Percentiles rank a stretch among this genome's conserved stretches.
These are phyloP conservation scores for Trachymyrmex cornetzi DNA, from an alignment of 1,140 invertebrate genomes.

Conservation along the genomic window DNA sequence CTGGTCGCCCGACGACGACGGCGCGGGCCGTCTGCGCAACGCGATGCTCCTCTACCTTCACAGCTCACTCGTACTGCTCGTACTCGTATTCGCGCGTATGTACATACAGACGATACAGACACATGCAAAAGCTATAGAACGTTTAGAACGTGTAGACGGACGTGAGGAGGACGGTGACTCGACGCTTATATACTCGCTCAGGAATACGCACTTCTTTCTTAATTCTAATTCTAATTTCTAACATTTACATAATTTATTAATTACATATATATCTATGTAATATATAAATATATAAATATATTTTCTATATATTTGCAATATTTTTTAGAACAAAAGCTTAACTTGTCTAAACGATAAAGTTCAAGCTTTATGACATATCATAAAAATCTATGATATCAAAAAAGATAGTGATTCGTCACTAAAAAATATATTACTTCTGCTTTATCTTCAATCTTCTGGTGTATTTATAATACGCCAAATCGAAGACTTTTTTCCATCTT, in stretches of 20 bases:
- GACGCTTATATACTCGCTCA: background rate
- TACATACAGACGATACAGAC: too few species aligned
- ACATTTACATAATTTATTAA: background rate
- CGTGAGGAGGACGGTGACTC: background rate
- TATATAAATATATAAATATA: too few species aligned
- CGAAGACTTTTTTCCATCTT: too few species aligned
- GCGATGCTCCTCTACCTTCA: slow-evolving; percentile 10
- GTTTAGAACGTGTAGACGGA: background rate
- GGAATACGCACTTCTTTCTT: background rate
- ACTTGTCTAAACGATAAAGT: background rate
- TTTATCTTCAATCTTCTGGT: background rate
- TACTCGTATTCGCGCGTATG: background rate
- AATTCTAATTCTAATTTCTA: background rate
- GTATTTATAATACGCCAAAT: background rate
- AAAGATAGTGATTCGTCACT: too few species aligned
- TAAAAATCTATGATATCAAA: too few species aligned
- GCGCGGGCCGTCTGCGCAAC: slow-evolving; percentile 1
- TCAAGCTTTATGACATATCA: too few species aligned
- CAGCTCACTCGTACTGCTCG: background rate
- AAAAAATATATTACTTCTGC: too few species aligned
- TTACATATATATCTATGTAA: too few species aligned
- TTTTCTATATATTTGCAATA: too few species aligned
- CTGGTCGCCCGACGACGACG: background rate
- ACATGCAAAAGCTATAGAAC: background rate
- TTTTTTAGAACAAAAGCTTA: background rate